Conservation (phyloP, 37 sponge, comb jelly and placozoan species). For the Agelas oroides region DNA sequence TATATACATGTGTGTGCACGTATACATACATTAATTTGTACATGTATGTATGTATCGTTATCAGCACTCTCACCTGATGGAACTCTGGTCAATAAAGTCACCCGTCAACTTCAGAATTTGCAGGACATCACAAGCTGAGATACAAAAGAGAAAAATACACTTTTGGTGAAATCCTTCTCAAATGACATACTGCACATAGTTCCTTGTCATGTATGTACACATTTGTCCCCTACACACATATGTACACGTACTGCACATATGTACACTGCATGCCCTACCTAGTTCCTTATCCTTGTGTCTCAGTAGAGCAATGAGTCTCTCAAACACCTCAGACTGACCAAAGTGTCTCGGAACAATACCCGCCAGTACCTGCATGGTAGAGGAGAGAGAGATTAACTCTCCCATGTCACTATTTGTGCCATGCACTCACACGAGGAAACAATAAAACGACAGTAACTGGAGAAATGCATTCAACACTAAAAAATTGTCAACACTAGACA, state of each 20-base stretch:
- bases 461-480: neutral
- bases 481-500: no score
- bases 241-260: no score
- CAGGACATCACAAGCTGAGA: neutral
- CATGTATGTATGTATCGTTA: no score
- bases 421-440: no score
- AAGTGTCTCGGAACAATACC: slow-evolving; percentile 52
- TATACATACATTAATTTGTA: neutral
- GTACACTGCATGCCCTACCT: slow-evolving; percentile 15
- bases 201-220: neutral
- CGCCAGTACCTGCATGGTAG: slow-evolving; percentile 53
- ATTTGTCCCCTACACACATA: neutral
- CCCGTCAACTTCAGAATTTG: slow-evolving; percentile 47
- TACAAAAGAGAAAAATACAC: no score
- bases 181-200: no score
- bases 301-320: slow-evolving; percentile 58
- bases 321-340: slow-evolving; percentile 50
- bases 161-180: no score
- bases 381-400: no score
- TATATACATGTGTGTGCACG: no score
- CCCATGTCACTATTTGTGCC: no score
- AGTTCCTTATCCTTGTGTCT: slow-evolving; percentile 67
- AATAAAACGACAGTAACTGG: neutral
- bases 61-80: slow-evolving; percentile 16
- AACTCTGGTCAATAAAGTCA: slow-evolving; percentile 18